These are phyloP conservation scores for Callinectes sapidus DNA, from an alignment of 2,888 invertebrate genomes.

Conservation along the genomic window DNA sequence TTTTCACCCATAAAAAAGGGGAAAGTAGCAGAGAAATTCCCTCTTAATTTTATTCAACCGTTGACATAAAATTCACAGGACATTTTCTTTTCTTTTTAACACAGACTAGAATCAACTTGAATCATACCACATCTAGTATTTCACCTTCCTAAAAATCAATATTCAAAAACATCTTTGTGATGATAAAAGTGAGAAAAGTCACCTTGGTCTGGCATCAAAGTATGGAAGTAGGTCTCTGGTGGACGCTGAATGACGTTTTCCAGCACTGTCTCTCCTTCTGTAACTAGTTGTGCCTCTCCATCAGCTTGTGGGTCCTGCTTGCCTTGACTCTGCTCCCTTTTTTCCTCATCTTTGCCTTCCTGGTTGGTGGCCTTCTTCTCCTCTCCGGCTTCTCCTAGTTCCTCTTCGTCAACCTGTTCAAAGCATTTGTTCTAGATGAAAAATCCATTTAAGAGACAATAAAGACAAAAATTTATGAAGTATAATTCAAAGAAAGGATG, in stretches of 20 bases:
- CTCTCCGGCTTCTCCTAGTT: constrained; percentile 75
- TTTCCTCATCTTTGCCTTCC: constrained; percentile 74
- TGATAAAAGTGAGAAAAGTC: background rate
- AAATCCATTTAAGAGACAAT: background rate
- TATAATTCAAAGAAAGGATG: background rate
- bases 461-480: background rate
- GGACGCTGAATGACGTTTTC: constrained; percentile 63
- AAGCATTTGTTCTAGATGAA: background rate
- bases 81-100: no score
- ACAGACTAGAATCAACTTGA: no score
- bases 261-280: constrained; percentile 67
- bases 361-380: constrained; percentile 76
- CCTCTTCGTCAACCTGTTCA: constrained; percentile 75
- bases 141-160: background rate
- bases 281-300: constrained; percentile 73
- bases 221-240: constrained; percentile 68
- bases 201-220: constrained; percentile 52
- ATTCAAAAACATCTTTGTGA: background rate
- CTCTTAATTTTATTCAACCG: no score
- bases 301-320: constrained; percentile 76
- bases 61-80: no score
- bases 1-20: no score
- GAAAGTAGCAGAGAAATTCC: no score
- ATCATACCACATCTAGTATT: background rate
- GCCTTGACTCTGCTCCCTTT: constrained; percentile 72